A percentile compares a stretch with the other conserved stretches of the same genome.
Evolutionary conservation across 1,140 invertebrate species (phyloP).

Genomic region (Drosophila ogumai): DNA sequence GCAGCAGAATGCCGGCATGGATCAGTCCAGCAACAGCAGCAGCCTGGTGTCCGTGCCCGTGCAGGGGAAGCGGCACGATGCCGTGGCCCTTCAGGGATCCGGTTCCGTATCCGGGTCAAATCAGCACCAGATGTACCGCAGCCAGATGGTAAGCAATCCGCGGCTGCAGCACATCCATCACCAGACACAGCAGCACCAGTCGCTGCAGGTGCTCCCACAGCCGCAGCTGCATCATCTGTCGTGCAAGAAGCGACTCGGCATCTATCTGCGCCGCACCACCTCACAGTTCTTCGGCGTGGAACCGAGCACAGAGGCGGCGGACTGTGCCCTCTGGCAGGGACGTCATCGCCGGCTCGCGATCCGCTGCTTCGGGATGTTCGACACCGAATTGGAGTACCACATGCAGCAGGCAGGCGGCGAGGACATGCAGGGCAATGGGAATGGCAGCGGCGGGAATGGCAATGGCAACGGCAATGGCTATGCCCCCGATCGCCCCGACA

Average conservation of each 20-base stretch:
- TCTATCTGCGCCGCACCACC: slow-evolving; percentile 89
- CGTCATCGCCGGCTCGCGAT: slow-evolving; percentile 88
- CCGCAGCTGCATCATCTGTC: slow-evolving; percentile 67
- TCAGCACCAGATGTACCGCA: slow-evolving; percentile 45
- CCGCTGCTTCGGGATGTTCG: slow-evolving; percentile 74
- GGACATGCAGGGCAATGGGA: slow-evolving; percentile 15
- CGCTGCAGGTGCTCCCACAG: slow-evolving; percentile 48
- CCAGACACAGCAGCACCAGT: slow-evolving; percentile 49
- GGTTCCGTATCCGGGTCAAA: not conserved
- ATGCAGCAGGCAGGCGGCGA: slow-evolving; percentile 15
- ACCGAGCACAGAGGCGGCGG: slow-evolving; percentile 87
- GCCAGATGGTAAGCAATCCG: slow-evolving; percentile 38
- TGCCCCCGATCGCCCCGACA: slow-evolving; percentile 81
- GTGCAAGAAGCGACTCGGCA: slow-evolving; percentile 82
- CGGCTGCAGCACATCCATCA: slow-evolving; percentile 48
- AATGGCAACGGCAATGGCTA: slow-evolving; percentile 27
- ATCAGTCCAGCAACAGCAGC: slow-evolving; percentile 15
- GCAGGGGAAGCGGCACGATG: slow-evolving; percentile 27
- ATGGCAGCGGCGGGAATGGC: slow-evolving; percentile 10
- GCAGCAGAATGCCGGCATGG: not conserved
- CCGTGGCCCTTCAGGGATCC: slow-evolving; percentile 8
- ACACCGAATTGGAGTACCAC: slow-evolving; percentile 53
- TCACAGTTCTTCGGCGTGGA: slow-evolving; percentile 91
- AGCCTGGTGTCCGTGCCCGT: slow-evolving; percentile 31
- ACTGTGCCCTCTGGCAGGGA: slow-evolving; percentile 89